Percentiles rank a stretch among this genome's conserved stretches.
Conservation (phyloP, 1,140 invertebrate genomes). For the Cydia amplana region DNA sequence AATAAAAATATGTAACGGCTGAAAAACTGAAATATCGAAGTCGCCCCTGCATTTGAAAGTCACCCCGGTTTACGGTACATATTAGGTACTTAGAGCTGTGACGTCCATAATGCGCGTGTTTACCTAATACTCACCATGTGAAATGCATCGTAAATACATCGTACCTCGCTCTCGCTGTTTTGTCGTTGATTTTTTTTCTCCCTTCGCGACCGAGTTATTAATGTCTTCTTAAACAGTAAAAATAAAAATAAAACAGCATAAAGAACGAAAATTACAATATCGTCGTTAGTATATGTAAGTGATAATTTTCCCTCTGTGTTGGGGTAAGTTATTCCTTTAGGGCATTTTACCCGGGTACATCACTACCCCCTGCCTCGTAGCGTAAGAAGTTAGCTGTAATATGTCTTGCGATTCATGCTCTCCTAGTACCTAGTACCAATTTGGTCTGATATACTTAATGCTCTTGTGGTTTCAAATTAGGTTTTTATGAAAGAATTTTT, state of each 20-base stretch:
- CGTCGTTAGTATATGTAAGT: too few species aligned
- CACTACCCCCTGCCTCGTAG: background rate
- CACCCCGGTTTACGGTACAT: too few species aligned
- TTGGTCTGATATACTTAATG: background rate
- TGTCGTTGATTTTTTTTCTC: too few species aligned
- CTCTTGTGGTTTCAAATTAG: background rate
- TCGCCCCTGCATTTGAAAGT: too few species aligned
- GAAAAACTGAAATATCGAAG: too few species aligned
- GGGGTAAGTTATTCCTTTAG: background rate
- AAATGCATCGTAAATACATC: background rate
- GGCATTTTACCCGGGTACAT: background rate
- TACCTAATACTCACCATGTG: background rate
- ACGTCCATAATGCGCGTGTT: background rate
- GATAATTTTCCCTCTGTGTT: too few species aligned
- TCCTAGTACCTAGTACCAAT: constrained; percentile 3
- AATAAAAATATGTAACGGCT: too few species aligned
- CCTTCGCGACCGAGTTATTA: too few species aligned
- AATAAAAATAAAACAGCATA: too few species aligned
- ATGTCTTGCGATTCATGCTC: background rate
- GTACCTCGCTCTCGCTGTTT: too few species aligned
- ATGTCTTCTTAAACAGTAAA: too few species aligned
- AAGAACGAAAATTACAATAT: too few species aligned
- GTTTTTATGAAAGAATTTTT: background rate
- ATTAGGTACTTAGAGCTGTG: background rate
- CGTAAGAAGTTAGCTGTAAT: constrained; percentile 2